Percentiles rank a stretch among this genome's conserved stretches.
Evolutionary conservation across 2,888 invertebrate genomes (phyloP).

Genomic region (Rhodophaea formosa): DNA sequence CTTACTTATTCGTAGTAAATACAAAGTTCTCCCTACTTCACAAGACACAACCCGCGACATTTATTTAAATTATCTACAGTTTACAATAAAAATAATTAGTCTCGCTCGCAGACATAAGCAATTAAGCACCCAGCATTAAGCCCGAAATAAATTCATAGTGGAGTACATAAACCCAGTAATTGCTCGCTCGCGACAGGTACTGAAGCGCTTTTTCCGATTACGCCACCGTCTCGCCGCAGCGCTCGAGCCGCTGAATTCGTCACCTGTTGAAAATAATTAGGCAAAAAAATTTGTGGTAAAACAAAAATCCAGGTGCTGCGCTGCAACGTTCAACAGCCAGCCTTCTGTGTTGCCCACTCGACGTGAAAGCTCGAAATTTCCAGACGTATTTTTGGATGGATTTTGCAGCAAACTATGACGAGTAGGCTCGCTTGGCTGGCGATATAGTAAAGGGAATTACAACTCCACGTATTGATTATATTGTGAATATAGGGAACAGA

Average conservation of each 20-base stretch:
- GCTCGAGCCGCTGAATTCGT: constrained; percentile 77
- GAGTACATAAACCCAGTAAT: constrained; percentile 61
- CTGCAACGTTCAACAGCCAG: constrained; percentile 59
- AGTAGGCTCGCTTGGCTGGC: constrained; percentile 49
- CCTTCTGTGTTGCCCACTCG: constrained; percentile 65
- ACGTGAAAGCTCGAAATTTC: constrained; percentile 51
- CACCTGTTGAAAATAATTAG: constrained; percentile 82
- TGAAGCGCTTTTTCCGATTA: constrained; percentile 60
- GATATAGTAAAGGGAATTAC: background rate
- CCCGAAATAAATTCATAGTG: constrained; percentile 33
- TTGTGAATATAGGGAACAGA: too few species aligned
- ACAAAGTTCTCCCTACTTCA: too few species aligned
- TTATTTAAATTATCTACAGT: background rate
- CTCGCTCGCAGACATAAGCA: constrained; percentile 18
- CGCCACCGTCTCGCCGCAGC: constrained; percentile 62
- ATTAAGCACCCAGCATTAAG: constrained; percentile 22
- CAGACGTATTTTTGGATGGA: constrained; percentile 50
- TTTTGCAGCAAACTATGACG: constrained; percentile 56
- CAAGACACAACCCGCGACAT: background rate
- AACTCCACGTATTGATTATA: too few species aligned
- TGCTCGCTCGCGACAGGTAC: constrained; percentile 68
- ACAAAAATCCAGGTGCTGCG: constrained; percentile 75
- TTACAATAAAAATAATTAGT: constrained; percentile 32
- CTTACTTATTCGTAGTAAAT: too few species aligned
- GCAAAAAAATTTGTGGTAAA: constrained; percentile 77